Percentiles rank a stretch among this genome's conserved stretches.
Conservation (phyloP, 1,140 invertebrate species). For the Eriosoma lanigerum region DNA sequence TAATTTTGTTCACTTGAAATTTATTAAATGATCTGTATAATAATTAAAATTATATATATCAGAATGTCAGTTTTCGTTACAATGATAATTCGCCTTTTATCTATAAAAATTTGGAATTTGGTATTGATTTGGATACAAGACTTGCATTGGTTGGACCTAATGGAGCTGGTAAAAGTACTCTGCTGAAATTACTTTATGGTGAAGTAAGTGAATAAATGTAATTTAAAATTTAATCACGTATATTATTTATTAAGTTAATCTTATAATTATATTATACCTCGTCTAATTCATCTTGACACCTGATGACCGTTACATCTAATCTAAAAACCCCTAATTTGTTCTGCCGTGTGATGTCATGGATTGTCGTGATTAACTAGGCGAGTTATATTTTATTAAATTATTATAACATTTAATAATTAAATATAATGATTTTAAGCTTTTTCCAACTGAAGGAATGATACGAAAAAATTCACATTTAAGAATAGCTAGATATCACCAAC, state of each 20-base stretch:
- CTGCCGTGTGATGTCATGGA: no score
- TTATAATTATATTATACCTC: constrained; percentile 11
- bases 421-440: constrained; percentile 64
- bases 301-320: no score
- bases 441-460: constrained; percentile 95
- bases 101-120: constrained; percentile 97
- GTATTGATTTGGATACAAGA: constrained; percentile 96
- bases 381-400: no score
- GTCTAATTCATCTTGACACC: no score
- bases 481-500: constrained; percentile 98
- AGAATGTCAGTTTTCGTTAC: constrained; percentile 96
- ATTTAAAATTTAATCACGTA: neutral
- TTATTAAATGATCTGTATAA: neutral
- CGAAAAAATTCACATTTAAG: constrained; percentile 95
- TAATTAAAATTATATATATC: constrained; percentile 55
- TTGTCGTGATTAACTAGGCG: no score
- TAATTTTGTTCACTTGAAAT: no score
- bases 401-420: constrained; percentile 8
- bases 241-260: no score
- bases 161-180: constrained; percentile 97
- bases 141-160: constrained; percentile 98
- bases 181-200: constrained; percentile 92
- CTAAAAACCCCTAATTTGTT: no score
- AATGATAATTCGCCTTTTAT: constrained; percentile 84
- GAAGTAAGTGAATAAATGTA: constrained; percentile 68